Conservation (phyloP, 2,113 vertebrate genomes). For the Zapus hudsonius region DNA sequence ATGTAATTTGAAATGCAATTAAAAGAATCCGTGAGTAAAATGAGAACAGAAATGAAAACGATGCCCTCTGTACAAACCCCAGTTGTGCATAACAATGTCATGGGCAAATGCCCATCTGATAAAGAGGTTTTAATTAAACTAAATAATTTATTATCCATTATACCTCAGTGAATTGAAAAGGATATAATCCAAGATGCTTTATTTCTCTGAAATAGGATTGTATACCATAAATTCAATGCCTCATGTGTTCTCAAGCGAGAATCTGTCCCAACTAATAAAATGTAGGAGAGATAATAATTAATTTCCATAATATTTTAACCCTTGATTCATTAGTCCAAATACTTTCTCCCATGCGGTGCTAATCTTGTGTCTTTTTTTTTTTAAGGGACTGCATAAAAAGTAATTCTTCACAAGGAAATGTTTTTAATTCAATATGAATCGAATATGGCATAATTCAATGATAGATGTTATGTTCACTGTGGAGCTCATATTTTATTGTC, state of each 20-base stretch:
- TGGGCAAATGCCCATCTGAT: slow-evolving; percentile 67
- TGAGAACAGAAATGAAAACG: slow-evolving; percentile 56
- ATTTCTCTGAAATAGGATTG: slow-evolving; percentile 48
- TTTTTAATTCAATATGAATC: not conserved
- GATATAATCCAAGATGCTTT: slow-evolving; percentile 59
- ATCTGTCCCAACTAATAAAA: slow-evolving; percentile 72
- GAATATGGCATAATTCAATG: not conserved
- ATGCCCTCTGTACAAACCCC: not conserved
- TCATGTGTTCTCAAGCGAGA: slow-evolving; percentile 60
- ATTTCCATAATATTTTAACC: slow-evolving; percentile 61
- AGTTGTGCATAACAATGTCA: slow-evolving; percentile 51
- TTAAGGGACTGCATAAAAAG: not conserved
- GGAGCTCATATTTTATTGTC: too few species aligned
- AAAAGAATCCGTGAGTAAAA: slow-evolving; percentile 60
- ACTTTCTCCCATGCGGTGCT: not conserved
- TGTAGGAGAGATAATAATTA: slow-evolving; percentile 56
- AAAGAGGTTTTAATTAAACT: slow-evolving; percentile 79
- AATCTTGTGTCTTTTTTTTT: not conserved
- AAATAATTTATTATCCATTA: slow-evolving; percentile 74
- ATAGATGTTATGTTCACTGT: not conserved
- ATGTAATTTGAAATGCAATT: slow-evolving; percentile 66
- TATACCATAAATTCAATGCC: slow-evolving; percentile 68
- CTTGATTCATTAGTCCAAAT: not conserved
- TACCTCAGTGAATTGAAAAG: slow-evolving; percentile 69
- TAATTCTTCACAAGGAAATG: not conserved